Evolutionary conservation across 1,140 invertebrate species (phyloP), one percentile per base, ranked within the genome.

Genomic region (Bombus impatiens): DNA sequence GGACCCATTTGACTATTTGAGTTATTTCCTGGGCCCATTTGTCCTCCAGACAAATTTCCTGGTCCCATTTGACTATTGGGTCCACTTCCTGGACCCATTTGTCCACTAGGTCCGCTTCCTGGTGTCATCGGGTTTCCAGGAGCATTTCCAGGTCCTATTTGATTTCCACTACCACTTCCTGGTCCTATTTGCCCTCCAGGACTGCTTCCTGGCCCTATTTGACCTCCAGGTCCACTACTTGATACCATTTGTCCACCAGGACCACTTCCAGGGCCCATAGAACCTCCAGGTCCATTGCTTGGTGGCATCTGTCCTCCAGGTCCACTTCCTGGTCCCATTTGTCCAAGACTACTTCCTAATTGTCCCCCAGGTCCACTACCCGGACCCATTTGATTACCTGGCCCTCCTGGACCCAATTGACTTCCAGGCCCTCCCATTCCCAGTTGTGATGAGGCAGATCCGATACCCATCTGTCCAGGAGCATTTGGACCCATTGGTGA

Each of bases 401-500:
- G 53, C 9, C 78, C 89, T n/a, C 78, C 53, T n/a, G 87, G 87
- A n/a, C 89, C 90, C 77, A 91, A 86, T 71, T 91, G 90, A 70
- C n/a, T 82, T 40, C 82, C 75, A n/a, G 87, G 89, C 1, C 76
- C 82, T 10, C 88, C 89, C 77, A 88, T 82, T 78, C 82, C 86
- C 87, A 93, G 92, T 82, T 92, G 92, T 28, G 87, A 87, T 2
- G 81, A 57, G 37, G 89, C 78, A 13, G 80, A 85, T 35, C 88
- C 86, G 32, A 89, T 90, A 1, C 47, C 62, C 65, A 91, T 89
- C 42, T 90, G 91, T 42, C 89, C 88, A 59, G 88, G 82, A 22
- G 86, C 90, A 15, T 86, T 87, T 1, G 89, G 90, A 22, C 90
- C 90, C 88, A 92, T 91, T 32, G 89, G 90, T 2, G 88, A 80